Evolutionary conservation across 2,113 vertebrate genomes (phyloP), one percentile per base, ranked within the genome.

Genomic region (Tachuris rubrigastra): DNA sequence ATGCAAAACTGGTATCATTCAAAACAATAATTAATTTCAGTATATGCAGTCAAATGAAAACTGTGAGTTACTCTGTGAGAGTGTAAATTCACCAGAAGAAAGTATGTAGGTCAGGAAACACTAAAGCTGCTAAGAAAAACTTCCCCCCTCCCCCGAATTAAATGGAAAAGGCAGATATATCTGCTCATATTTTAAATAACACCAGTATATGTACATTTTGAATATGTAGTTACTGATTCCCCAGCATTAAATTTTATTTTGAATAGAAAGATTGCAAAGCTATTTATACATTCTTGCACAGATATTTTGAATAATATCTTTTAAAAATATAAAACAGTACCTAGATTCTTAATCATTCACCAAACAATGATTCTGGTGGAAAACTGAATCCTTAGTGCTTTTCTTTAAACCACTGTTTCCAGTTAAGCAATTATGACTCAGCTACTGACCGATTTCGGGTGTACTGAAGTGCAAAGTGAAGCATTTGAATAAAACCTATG

Each of bases 121-220:
- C 6, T 39, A 27, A 69, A 80, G 7, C 5, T 58, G 17, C 8
- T 27, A 59, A 75, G 12, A 66, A 84, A 90, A 77, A 3, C 4
- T 30, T 24, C 5, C 12, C 6, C 1, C 19, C 3, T 3, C 6
- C 20, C 3, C 3, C 5, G 4, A 88, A 59, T 53, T 58, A 77
- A 58, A 73, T 22, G 30, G 6, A 21, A 69, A 42, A 69, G 25
- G 9, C 30, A 69, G 65, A 90, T 50, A 72, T 5, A 60, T 6
- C 12, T 59, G 18, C 50, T 56, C 12, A 6, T 86, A 58, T 66
- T 80, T 81, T 63, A 87, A 87, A 35, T 55, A 79, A 63, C 5
- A 68, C 5, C 3, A 30, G 19, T 42, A 37, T 58, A 37, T 12
- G 25, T 19, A 31, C 10, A 37, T 81, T 74, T 63, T 50, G 49